These are phyloP conservation scores for Sphaerophoria rueppellii DNA, from an alignment of 2,888 invertebrate species.

Conservation along the genomic window DNA sequence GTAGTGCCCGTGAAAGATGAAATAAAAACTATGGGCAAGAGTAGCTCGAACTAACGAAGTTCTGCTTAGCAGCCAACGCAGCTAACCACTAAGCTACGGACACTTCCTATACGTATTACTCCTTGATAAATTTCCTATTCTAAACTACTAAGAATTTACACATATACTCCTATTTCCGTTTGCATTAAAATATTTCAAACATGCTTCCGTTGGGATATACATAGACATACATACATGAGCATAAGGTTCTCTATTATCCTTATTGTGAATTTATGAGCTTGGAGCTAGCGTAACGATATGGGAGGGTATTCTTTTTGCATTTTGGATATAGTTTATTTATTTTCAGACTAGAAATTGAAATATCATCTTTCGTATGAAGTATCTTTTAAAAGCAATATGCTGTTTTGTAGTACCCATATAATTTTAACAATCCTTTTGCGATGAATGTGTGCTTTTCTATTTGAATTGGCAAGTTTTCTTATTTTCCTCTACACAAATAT, in stretches of 20 bases:
- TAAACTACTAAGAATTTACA: background rate
- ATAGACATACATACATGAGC: background rate
- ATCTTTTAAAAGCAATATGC: slow-evolving; percentile 67
- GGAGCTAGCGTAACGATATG: slow-evolving; percentile 21
- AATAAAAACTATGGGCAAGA: too few species aligned
- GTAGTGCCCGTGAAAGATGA: too few species aligned
- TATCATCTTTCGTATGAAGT: slow-evolving; percentile 64
- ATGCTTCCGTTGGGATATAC: slow-evolving; percentile 38
- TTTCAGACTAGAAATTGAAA: slow-evolving; percentile 63
- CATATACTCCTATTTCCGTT: background rate
- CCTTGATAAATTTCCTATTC: too few species aligned
- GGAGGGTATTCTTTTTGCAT: slow-evolving; percentile 9
- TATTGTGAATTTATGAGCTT: slow-evolving; percentile 44
- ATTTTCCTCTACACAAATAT: background rate
- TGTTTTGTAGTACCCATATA: slow-evolving; percentile 49
- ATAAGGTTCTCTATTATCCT: slow-evolving; percentile 46
- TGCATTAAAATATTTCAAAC: slow-evolving; percentile 23
- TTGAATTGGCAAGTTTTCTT: background rate
- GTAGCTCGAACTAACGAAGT: too few species aligned
- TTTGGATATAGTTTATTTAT: slow-evolving; percentile 20
- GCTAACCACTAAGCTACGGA: too few species aligned
- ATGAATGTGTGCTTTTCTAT: background rate
- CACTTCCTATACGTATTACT: too few species aligned
- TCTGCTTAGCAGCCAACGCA: too few species aligned
- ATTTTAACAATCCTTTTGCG: slow-evolving; percentile 57